Base-by-base conservation (phyloP, 2,888 invertebrate species). In the Peribatodes rhomboidaria region DNA sequence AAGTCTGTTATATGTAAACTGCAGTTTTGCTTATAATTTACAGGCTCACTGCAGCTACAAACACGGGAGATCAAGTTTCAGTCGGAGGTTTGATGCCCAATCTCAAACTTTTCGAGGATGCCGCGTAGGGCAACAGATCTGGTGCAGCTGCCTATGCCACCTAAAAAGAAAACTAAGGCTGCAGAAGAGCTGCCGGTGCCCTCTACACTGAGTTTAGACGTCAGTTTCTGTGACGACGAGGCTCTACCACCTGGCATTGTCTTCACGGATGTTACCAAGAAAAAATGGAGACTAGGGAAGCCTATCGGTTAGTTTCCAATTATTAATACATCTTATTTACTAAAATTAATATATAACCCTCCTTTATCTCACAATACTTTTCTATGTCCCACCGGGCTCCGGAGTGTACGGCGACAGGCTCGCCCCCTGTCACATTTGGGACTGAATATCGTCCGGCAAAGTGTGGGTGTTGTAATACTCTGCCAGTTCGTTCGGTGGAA, bases 231-330 rank as follows among this genome's bases (percentile, higher is more conserved):
- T 73, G 90, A 93, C 61, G 92, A 93, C 67, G 89, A 92, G 62
- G 95, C 94, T 35, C 81, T 95, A 20, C 87, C 94, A 7, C 92
- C 94, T 16, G 98, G 98, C 0, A 96, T 97, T 80, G 94, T 98
- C 58, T 92, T 99, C 65, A 95, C 95, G 55, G 98, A 98, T 90
- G 94, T 97, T 47, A 94, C 94, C 31, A 96, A 96, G 75, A 97
- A 97, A 79, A 94, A 96, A 83, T 99, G 99, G 99, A 95, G 95
- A 74, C 92, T 99, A 63, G 98, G 98, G 0, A 95, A 96, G 80
- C 95, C 97, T 4, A 96, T 99, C 77, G 99, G 99, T 95, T 76
- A 83, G 85, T 79, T 61, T 13, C 1, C n/a, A 22, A 0, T 22
- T 7, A 1, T 16, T n/a, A 13, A 8, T 16, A 41, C 16, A n/a